These are phyloP conservation scores for Mallotus villosus DNA, from an alignment of 2,797 vertebrate genomes.

Conservation along the genomic window DNA sequence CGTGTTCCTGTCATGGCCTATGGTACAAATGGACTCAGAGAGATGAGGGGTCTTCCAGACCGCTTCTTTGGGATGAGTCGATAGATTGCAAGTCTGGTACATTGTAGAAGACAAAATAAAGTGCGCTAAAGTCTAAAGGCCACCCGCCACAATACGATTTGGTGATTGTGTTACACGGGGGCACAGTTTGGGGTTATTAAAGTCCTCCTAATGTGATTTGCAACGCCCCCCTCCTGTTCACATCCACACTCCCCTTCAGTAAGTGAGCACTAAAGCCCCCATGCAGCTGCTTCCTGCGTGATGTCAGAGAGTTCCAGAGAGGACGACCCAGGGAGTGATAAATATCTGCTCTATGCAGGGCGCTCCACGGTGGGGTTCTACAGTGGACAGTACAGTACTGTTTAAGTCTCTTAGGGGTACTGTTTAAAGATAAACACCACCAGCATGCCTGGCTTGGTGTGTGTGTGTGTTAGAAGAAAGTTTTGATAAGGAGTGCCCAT, in stretches of 20 bases:
- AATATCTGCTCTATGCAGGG: slow-evolving; percentile 57
- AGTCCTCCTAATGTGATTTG: slow-evolving; percentile 59
- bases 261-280: slow-evolving; percentile 51
- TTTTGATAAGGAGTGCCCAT: not conserved
- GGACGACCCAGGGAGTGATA: slow-evolving; percentile 54
- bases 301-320: slow-evolving; percentile 67
- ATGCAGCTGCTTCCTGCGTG: slow-evolving; percentile 78
- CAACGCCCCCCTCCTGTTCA: slow-evolving; percentile 38
- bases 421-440: slow-evolving; percentile 44
- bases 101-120: slow-evolving; percentile 15
- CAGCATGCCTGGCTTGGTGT: not conserved
- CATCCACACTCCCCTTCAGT: slow-evolving; percentile 45
- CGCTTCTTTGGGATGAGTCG: too few species aligned
- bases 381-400: slow-evolving; percentile 41
- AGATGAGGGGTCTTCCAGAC: not conserved
- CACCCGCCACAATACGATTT: slow-evolving; percentile 44
- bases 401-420: not conserved
- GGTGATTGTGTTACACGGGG: slow-evolving; percentile 47
- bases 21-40: too few species aligned
- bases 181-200: slow-evolving; percentile 48
- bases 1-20: too few species aligned
- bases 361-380: slow-evolving; percentile 42
- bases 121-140: slow-evolving; percentile 31
- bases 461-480: not conserved
- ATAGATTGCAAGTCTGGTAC: not conserved